Base-by-base conservation (phyloP, 2,113 vertebrate genomes). In the Alligator sinensis region DNA sequence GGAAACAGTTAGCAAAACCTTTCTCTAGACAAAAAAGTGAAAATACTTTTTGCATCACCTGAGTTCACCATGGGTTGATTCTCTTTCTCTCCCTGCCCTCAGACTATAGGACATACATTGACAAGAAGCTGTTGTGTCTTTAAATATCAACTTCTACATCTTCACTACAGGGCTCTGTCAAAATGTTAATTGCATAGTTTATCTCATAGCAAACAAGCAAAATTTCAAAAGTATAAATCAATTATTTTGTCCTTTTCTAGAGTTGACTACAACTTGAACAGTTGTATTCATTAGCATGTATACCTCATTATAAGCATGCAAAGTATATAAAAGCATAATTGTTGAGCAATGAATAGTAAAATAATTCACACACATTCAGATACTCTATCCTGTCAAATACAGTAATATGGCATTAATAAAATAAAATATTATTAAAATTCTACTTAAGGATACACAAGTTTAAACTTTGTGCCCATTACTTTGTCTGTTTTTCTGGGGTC, bases 201-300 rank as follows among this genome's bases (percentile, higher is more conserved):
- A 47, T 68, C 27, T 7, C 60, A 76, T 28, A 83, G 12, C 0
- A 0, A 0, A 59, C 24, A 6, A 6, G 27, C 1, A 1, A 5
- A 76, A 80, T 15, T 70, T 78, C 47, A 76, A 1, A 16, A 47
- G 6, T 30, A 2, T 54, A 22, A 11, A 59, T 64, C 1, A 59
- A 55, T 21, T 11, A 21, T 1, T 38, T 5, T 55, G 7, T 72
- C 77, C 54, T 6, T 82, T 74, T 80, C 13, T 76, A 4, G 55
- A n/a, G 25, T 19, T 89, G 18, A 82, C 47, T 1, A 58, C 16
- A 90, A 38, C 72, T 82, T 7, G 72, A 1, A 1, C 15, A 78
- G 19, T n/a, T 25, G 12, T 47, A 47, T 76, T 83, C 24, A 79
- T 83, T 91, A 14, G 1, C 27, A 9, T 4, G 2, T 11, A 80